A percentile compares a stretch with the other conserved stretches of the same genome.
phyloP scores from a whole-genome alignment of 2,888 invertebrate genomes.

The Stenichneumon culpator region DNA sequence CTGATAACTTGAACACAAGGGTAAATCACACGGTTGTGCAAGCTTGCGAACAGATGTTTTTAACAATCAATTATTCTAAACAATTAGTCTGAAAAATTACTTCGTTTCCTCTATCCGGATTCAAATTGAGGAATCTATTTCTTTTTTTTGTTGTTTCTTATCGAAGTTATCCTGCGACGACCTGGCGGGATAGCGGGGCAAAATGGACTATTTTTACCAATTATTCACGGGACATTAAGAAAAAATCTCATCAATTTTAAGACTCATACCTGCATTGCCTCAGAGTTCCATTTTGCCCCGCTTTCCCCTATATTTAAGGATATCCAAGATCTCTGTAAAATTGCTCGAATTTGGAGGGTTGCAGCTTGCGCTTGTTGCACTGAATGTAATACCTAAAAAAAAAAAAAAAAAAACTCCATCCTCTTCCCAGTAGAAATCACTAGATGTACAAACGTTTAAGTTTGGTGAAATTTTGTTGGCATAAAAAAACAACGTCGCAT shows the following conservation, averaged over 20 bases:
- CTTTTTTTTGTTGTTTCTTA: too few relatives aligned
- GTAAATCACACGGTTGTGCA: too few relatives aligned
- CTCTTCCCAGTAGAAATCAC: conserved; percentile 17
- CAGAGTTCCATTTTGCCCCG: background rate
- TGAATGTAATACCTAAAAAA: conserved; percentile 29
- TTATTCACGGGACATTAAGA: background rate
- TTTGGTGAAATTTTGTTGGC: background rate
- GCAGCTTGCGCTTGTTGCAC: conserved; percentile 58
- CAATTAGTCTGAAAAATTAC: background rate
- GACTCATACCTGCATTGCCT: too few relatives aligned
- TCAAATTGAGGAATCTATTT: background rate
- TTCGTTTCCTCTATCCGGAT: background rate
- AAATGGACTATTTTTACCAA: background rate
- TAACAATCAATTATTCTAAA: background rate
- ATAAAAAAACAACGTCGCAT: conserved; percentile 70
- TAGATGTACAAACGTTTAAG: conserved; percentile 15
- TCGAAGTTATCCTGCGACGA: too few relatives aligned
- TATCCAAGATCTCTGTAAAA: background rate
- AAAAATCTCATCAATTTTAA: background rate
- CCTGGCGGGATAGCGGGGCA: too few relatives aligned
- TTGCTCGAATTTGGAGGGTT: background rate
- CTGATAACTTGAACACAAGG: too few relatives aligned
- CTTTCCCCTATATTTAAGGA: background rate
- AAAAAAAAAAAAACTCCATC: conserved; percentile 15
- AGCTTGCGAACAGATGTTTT: too few relatives aligned